Evolutionary conservation across 2,113 vertebrate genomes (phyloP).

Genomic region (Esox niger): DNA sequence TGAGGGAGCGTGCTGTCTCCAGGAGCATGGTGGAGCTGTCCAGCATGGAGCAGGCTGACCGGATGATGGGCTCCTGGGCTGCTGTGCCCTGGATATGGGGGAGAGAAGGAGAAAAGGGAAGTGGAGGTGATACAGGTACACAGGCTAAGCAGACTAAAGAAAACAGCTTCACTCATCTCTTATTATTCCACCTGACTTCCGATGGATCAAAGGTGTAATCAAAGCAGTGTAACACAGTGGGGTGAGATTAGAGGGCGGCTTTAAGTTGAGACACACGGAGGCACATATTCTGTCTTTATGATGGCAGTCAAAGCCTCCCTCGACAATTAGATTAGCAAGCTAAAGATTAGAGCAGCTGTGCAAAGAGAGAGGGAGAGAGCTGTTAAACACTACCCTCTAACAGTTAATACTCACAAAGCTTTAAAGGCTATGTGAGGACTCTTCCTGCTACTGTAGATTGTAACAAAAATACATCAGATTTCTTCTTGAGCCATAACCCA

Average conservation of each 20-base stretch:
- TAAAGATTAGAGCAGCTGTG: constrained; percentile 60
- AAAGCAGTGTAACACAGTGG: constrained; percentile 17
- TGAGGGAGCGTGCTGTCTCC: constrained; percentile 89
- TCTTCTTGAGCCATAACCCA: constrained; percentile 28
- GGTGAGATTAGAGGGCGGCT: constrained; percentile 56
- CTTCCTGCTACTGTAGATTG: constrained; percentile 35
- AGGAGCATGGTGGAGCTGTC: constrained; percentile 92
- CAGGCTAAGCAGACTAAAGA: background rate
- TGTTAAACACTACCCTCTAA: constrained; percentile 56
- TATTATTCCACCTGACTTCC: constrained; percentile 43
- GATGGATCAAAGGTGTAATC: constrained; percentile 54
- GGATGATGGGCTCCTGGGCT: constrained; percentile 92
- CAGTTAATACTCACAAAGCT: constrained; percentile 65
- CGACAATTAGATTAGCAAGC: constrained; percentile 65
- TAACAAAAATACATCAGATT: constrained; percentile 42
- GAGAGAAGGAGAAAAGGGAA: constrained; percentile 1
- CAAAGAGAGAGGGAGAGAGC: constrained; percentile 36
- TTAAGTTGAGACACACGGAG: constrained; percentile 49
- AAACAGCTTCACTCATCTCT: constrained; percentile 38
- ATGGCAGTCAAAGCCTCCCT: constrained; percentile 48
- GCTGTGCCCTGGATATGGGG: constrained; percentile 79
- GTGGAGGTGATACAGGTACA: constrained; percentile 25
- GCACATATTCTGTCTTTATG: constrained; percentile 62
- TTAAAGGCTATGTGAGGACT: constrained; percentile 43
- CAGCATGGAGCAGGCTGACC: constrained; percentile 93